Base-by-base conservation (phyloP, 2,797 vertebrate genomes). In the Epinephelus coioides region DNA sequence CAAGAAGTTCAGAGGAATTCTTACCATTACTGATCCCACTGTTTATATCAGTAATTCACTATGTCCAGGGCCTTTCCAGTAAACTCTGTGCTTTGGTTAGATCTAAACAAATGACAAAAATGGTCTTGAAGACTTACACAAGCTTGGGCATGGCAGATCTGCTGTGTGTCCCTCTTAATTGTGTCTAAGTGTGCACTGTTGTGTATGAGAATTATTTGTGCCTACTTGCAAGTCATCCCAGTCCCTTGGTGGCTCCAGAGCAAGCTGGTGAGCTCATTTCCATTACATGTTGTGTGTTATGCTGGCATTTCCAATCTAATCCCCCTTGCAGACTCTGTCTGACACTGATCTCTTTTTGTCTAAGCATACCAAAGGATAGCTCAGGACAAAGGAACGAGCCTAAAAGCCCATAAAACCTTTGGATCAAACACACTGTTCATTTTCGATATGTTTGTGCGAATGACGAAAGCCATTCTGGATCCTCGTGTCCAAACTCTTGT, bases 381-480 rank as follows among this genome's bases (percentile, higher is more conserved):
- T 90, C 77, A 86, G 76, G 77, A 85, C 61, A 84, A 86, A 83
- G 73, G 67, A 88, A 86, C 23, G 18, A 25, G 3, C n/a, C 67
- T 86, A 86, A 88, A 88, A 92, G 87, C 87, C 79, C 44, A 91
- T 91, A 88, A 92, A 92, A 83, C 62, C 65, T 43, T 69, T 3
- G 61, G 75, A 81, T 88, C 64, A 88, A 86, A 88, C 73, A 76
- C 50, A 57, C 46, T 30, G 53, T 64, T 79, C 17, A 55, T 64
- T 64, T 71, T 75, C 14, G 38, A 69, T 23, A 19, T 61, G 59
- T 76, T 71, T 73, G 68, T 78, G 57, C 59, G 51, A 67, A 38
- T 65, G 76, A 79, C 15, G 19, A 82, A 79, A 84, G 30, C 68
- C 50, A 69, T 65, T 69, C 51, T 75, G 64, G 51, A 65, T 76